A percentile compares a stretch with the other conserved stretches of the same genome.
Conservation (phyloP, 2,888 invertebrate species). For the Sturmia bella region DNA sequence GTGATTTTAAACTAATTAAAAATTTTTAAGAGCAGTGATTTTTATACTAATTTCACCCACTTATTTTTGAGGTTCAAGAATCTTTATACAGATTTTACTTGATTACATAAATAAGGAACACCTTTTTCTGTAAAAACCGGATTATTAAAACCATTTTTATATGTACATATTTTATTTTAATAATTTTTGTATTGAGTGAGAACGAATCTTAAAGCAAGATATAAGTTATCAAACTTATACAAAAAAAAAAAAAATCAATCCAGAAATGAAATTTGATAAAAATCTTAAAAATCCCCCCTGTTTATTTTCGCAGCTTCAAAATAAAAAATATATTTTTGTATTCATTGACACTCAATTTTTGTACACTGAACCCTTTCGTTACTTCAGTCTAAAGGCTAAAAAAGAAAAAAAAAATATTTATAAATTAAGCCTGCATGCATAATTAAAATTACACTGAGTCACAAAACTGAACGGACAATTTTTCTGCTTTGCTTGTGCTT, state of each 20-base stretch:
- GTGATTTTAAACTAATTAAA: conserved; percentile 27
- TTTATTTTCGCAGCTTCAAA: conserved; percentile 16
- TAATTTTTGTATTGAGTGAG: too few relatives aligned
- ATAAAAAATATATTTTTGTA: background rate
- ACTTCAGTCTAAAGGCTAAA: background rate
- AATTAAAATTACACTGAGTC: conserved; percentile 19
- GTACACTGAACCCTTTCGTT: conserved; percentile 32
- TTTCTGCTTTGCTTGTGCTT: too few relatives aligned
- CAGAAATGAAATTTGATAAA: background rate
- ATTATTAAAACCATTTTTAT: background rate
- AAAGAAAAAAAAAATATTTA: background rate
- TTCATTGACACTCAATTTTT: background rate
- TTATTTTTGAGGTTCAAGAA: conserved; percentile 5
- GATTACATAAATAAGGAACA: conserved; percentile 11
- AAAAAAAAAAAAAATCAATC: conserved; percentile 3
- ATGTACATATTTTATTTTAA: background rate
- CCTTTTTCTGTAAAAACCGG: conserved; percentile 32
- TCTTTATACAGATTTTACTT: background rate
- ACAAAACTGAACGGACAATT: background rate
- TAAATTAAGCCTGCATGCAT: conserved; percentile 2
- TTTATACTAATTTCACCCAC: conserved; percentile 52
- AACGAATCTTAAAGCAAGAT: too few relatives aligned
- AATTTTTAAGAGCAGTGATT: conserved; percentile 16
- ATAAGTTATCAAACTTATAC: background rate
- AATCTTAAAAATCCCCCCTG: background rate